Conservation (phyloP, 2,797 vertebrate genomes). For the Neoniphon sammara region DNA sequence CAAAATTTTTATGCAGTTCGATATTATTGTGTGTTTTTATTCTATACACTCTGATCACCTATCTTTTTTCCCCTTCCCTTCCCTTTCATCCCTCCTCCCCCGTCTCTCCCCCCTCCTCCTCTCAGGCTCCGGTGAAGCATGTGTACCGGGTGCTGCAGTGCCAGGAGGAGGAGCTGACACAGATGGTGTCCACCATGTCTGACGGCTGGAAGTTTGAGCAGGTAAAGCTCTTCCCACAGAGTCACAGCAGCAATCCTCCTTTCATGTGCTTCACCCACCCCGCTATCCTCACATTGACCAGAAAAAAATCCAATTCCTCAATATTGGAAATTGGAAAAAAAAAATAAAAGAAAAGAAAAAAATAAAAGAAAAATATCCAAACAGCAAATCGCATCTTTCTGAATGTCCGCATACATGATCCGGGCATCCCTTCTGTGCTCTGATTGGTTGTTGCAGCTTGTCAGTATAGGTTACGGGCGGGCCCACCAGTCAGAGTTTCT, state of each 20-base stretch:
- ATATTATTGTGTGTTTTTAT: neutral
- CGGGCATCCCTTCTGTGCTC: conserved; percentile 85
- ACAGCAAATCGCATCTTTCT: conserved; percentile 68
- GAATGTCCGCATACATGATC: conserved; percentile 76
- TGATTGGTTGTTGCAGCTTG: conserved; percentile 96
- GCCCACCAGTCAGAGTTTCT: conserved; percentile 97
- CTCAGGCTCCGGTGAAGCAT: conserved; percentile 93
- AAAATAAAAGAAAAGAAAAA: conserved; percentile 39
- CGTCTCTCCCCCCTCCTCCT: neutral
- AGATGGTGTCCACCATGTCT: conserved; percentile 99
- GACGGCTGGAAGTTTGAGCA: conserved; percentile 99
- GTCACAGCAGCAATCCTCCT: conserved; percentile 39
- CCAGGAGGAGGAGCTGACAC: conserved; percentile 97
- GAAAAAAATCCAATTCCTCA: conserved; percentile 57
- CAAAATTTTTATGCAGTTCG: neutral
- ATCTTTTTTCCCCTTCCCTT: neutral
- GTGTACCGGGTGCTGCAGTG: conserved; percentile 98
- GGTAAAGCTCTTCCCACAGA: conserved; percentile 86
- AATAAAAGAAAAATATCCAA: conserved; percentile 34
- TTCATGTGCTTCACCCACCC: conserved; percentile 74
- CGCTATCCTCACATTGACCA: conserved; percentile 70
- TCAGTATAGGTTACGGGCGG: conserved; percentile 95
- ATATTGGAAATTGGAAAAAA: conserved; percentile 54
- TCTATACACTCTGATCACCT: too few relatives aligned
- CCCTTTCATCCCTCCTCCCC: neutral